Percentiles rank a stretch among this genome's conserved stretches.
phyloP scores from a whole-genome alignment of 2,113 vertebrate species.

The Polypterus bichir region DNA sequence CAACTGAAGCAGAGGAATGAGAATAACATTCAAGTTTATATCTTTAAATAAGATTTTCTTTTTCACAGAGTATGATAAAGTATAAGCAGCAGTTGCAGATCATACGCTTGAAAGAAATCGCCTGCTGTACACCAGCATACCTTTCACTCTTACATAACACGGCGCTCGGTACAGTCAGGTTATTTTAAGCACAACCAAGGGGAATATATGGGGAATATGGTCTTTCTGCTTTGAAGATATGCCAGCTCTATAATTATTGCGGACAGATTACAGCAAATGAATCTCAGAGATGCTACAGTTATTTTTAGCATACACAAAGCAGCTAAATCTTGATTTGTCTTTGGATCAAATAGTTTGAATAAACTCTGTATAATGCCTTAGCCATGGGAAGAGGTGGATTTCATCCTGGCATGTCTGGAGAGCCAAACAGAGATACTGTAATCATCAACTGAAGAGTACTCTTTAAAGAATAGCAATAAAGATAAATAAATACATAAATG shows the following conservation, averaged over 20 bases:
- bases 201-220: slow-evolving; percentile 54
- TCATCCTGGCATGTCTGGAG: rapidly evolving
- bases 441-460: no score
- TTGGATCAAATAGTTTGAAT: no score
- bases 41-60: no score
- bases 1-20: no score
- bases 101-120: no score
- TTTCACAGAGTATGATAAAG: no score
- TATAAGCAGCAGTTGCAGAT: no score
- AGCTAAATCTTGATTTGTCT: slow-evolving; percentile 27
- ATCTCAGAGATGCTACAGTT: slow-evolving; percentile 40
- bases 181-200: slow-evolving; percentile 61
- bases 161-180: slow-evolving; percentile 48
- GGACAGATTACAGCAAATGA: slow-evolving; percentile 43
- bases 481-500: no score
- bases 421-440: not conserved
- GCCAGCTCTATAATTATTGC: slow-evolving; percentile 49
- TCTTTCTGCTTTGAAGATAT: slow-evolving; percentile 50
- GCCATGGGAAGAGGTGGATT: rapidly evolving
- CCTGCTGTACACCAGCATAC: slow-evolving; percentile 22
- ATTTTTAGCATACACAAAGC: slow-evolving; percentile 46
- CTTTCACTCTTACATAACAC: slow-evolving; percentile 60
- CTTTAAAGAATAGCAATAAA: no score
- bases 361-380: not conserved
- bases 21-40: no score